Evolutionary conservation across 1,140 invertebrate genomes (phyloP).

Genomic region (fruit fly (Drosophila melanogaster)): DNA sequence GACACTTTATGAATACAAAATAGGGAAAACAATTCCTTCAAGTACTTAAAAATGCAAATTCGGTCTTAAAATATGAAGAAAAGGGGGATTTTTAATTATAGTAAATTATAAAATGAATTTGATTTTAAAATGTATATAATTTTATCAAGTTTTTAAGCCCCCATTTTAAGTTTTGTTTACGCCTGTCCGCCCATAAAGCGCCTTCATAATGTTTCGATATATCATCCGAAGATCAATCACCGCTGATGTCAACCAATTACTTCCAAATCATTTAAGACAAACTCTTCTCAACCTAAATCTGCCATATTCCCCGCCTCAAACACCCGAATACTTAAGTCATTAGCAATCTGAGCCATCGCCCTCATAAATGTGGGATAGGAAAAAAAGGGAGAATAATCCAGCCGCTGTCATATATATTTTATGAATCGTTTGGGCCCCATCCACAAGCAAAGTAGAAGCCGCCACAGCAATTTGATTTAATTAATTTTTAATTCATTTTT

Average conservation of each 20-base stretch:
- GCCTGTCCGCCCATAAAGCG: not conserved
- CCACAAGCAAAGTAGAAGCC: conserved; percentile 27
- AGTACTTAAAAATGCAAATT: not conserved
- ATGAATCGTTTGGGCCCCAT: conserved; percentile 69
- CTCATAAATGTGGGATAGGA: conserved; percentile 39
- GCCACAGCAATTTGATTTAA: conserved; percentile 71
- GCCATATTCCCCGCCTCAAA: conserved; percentile 4
- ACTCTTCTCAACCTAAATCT: conserved; percentile 19
- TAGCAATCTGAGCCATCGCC: conserved; percentile 57
- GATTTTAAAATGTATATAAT: not conserved
- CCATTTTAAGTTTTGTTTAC: not conserved
- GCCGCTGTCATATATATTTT: conserved; percentile 66
- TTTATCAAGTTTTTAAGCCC: not conserved
- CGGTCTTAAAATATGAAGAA: too few relatives aligned
- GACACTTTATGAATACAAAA: not conserved
- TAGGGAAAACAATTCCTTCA: not conserved
- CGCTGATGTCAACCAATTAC: conserved; percentile 58
- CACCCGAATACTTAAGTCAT: conserved; percentile 47
- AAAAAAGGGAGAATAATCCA: conserved; percentile 33
- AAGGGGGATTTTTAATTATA: not conserved
- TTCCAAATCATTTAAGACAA: conserved; percentile 62
- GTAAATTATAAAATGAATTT: not conserved
- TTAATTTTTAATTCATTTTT: conserved; percentile 80
- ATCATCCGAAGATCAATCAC: conserved; percentile 70
- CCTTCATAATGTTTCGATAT: conserved; percentile 13